These are phyloP conservation scores for Fragum fragum DNA, from an alignment of 2,888 invertebrate genomes.

Conservation along the genomic window DNA sequence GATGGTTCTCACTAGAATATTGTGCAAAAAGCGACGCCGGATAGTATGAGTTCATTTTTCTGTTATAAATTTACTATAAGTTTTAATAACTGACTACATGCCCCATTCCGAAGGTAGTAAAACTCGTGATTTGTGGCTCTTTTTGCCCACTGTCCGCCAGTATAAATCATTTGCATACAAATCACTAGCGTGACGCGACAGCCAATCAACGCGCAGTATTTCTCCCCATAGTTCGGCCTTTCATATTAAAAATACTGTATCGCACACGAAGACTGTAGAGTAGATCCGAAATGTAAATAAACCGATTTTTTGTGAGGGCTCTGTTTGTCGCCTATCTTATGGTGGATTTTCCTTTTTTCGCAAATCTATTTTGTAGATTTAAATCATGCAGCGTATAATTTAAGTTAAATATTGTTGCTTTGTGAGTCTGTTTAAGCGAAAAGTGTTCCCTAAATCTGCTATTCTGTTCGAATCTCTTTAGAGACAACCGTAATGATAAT, in stretches of 20 bases:
- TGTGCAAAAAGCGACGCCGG: slow-evolving; percentile 82
- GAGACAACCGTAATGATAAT: too few species aligned
- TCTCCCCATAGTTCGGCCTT: slow-evolving; percentile 69
- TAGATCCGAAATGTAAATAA: slow-evolving; percentile 22
- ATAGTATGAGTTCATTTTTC: slow-evolving; percentile 84
- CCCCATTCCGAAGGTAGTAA: slow-evolving; percentile 77
- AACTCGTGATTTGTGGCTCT: slow-evolving; percentile 83
- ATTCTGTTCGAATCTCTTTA: too few species aligned
- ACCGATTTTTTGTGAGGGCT: slow-evolving; percentile 8
- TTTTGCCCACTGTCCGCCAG: slow-evolving; percentile 78
- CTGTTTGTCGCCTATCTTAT: not conserved
- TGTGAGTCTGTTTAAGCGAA: too few species aligned
- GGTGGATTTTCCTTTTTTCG: not conserved
- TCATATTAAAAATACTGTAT: slow-evolving; percentile 49
- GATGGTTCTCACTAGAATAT: slow-evolving; percentile 82
- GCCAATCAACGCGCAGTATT: slow-evolving; percentile 75
- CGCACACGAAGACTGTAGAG: slow-evolving; percentile 47
- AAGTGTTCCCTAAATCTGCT: too few species aligned
- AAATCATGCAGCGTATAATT: too few species aligned
- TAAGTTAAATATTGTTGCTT: too few species aligned
- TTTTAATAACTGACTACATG: slow-evolving; percentile 81
- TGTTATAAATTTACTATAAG: slow-evolving; percentile 77
- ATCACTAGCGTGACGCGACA: slow-evolving; percentile 71
- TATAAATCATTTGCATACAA: slow-evolving; percentile 83
- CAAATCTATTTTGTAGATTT: not conserved